Base-by-base conservation (phyloP, 2,113 vertebrate genomes). In the Stegostoma tigrinum region DNA sequence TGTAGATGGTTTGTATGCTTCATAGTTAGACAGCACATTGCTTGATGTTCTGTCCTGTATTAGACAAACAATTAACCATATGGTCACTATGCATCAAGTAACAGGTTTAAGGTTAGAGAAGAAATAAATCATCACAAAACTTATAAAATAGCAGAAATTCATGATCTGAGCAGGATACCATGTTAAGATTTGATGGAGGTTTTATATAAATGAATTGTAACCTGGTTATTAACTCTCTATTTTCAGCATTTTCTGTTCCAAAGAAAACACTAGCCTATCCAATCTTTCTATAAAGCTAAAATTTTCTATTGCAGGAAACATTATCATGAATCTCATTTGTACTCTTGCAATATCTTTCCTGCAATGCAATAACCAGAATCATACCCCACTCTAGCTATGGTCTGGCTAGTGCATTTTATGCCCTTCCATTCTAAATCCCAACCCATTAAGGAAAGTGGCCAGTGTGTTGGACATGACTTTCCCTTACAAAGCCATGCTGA, bases 1-100 rank as follows among this genome's bases (percentile, higher is more conserved):
- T 0, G 98, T 97, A 85, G 98, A 97, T 2, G 99, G 98, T 96
- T 99, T 99, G 96, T 98, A 99, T 0, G 98, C 97, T 96, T 99
- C 99, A 0, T 98, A 99, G 97, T 98, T 98, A 96, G 98, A 98
- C 96, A 98, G 98, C 95, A 98, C 97, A 0, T 97, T 97, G 96
- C 98, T 98, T 96, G 98, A 97, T 90, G 97, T 97, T 96, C 98
- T 98, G 19, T 99, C 99, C 99, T 99, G 96, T 42, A 87, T 80
- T 87, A 96, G 90, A 95, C 96, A 96, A 83, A 96, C 27, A 55
- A 0, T n/a, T n/a, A 42, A 95, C 93, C 24, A 67, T 95, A 17
- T 55, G 0, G 15, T 55, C 45, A 78, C 38, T 21, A 75, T 55
- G 42, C 21, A n/a, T 64, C 87, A 90, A 30, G 89, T 34, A 93